Conservation (phyloP, 92 coral and sea anemone species). For the Isaurus tuberculatus region DNA sequence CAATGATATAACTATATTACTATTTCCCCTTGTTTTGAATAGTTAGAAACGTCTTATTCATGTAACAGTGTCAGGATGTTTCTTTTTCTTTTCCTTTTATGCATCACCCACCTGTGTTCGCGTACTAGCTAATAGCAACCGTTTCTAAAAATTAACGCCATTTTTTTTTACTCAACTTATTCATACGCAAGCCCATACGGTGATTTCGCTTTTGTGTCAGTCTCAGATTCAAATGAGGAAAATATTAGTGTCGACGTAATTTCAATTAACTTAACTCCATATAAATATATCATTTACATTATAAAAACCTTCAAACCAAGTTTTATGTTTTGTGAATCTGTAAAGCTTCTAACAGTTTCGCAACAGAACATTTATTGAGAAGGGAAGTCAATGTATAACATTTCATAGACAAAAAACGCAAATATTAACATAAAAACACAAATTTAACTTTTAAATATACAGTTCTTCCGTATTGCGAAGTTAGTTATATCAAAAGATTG, state of each 20-base stretch:
- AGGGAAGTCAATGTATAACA: too few relatives aligned
- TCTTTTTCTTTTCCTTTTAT: background rate
- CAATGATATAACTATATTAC: background rate
- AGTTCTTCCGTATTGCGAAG: too few relatives aligned
- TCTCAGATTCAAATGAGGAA: background rate
- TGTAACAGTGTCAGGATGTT: conserved; percentile 15
- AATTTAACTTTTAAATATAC: too few relatives aligned
- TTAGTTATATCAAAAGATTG: too few relatives aligned
- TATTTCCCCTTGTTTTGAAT: background rate
- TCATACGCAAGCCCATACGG: conserved; percentile 4
- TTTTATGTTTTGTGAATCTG: background rate
- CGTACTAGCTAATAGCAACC: background rate
- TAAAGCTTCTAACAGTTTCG: background rate
- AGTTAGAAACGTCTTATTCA: conserved; percentile 7
- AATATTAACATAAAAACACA: too few relatives aligned
- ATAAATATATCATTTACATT: background rate
- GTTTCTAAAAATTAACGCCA: background rate
- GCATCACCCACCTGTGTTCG: background rate
- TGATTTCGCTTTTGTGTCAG: background rate
- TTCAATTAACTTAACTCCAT: conserved; percentile 6
- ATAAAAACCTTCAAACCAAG: background rate
- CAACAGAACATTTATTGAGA: too few relatives aligned
- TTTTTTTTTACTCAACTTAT: conserved; percentile 3
- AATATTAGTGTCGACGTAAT: background rate
- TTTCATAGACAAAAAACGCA: too few relatives aligned